A percentile compares a stretch with the other conserved stretches of the same genome.
These are phyloP conservation scores for Papilio xuthus DNA, from an alignment of 1,140 invertebrate species.

Conservation along the genomic window DNA sequence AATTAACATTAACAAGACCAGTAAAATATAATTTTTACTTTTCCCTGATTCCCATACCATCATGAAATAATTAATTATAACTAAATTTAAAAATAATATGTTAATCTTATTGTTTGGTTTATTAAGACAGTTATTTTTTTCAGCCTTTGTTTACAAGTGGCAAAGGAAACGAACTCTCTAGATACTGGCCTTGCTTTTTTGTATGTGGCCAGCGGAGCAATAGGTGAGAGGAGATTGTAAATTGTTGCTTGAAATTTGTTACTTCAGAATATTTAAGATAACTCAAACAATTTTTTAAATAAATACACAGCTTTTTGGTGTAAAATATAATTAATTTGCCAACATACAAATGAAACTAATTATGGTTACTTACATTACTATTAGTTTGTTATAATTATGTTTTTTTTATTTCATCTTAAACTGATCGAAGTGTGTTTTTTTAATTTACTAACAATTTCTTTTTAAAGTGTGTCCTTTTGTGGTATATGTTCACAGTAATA, in stretches of 20 bases:
- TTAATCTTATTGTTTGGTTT: background rate
- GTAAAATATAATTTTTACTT: background rate
- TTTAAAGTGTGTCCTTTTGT: background rate
- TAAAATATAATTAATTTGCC: background rate
- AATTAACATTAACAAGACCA: background rate
- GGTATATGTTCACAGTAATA: background rate
- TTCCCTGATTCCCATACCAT: background rate
- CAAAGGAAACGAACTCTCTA: constrained; percentile 69
- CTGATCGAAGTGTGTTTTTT: background rate
- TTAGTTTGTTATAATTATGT: background rate
- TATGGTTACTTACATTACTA: no score
- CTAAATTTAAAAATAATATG: background rate
- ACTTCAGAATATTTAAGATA: background rate
- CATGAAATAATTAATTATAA: background rate
- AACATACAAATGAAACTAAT: background rate
- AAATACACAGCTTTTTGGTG: background rate
- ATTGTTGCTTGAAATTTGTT: constrained; percentile 1
- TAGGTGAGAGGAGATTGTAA: constrained; percentile 64
- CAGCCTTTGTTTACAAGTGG: constrained; percentile 71
- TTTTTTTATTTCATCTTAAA: background rate
- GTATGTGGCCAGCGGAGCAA: constrained; percentile 70
- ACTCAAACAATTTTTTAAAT: background rate
- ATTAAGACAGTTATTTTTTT: constrained; percentile 48
- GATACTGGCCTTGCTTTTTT: constrained; percentile 74
- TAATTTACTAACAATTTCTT: background rate